A percentile compares a stretch with the other conserved stretches of the same genome.
Conservation (phyloP, 1,140 invertebrate species). For the Ditylenchus dipsaci region DNA sequence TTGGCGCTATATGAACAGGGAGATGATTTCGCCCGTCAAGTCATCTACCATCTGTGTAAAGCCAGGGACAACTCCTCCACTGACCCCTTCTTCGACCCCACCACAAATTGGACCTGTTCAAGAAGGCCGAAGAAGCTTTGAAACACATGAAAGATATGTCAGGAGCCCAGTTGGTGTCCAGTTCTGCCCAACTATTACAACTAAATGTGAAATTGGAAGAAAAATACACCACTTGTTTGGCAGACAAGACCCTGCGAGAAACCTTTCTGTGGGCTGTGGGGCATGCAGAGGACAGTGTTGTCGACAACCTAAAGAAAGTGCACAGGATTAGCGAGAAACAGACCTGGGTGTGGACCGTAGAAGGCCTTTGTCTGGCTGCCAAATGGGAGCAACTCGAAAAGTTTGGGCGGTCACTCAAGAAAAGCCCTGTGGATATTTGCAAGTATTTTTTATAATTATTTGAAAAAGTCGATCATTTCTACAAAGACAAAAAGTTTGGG, state of each 20-base stretch:
- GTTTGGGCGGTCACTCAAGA: constrained; percentile 17
- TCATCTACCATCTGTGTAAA: constrained; percentile 18
- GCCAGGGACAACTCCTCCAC: constrained; percentile 7
- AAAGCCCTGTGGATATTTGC: constrained; percentile 15
- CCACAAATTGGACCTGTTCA: constrained; percentile 9
- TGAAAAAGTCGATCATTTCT: too few relatives aligned
- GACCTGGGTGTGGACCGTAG: constrained; percentile 22
- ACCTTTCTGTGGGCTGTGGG: constrained; percentile 31
- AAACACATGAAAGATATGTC: constrained; percentile 18
- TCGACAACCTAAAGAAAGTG: constrained; percentile 24
- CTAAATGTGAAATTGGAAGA: constrained; percentile 26
- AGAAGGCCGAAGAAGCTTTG: constrained; percentile 20
- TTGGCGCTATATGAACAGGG: constrained; percentile 30
- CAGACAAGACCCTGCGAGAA: constrained; percentile 16
- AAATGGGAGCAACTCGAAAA: constrained; percentile 33
- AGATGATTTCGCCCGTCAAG: constrained; percentile 34
- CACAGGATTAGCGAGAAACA: constrained; percentile 28
- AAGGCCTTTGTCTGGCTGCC: constrained; percentile 14
- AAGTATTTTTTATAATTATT: background rate
- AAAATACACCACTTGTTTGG: constrained; percentile 17
- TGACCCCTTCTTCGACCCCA: constrained; percentile 23
- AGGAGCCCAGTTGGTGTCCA: constrained; percentile 19
- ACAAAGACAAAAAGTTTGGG: too few relatives aligned
- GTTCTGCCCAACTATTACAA: constrained; percentile 14
- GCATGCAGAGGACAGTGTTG: constrained; percentile 11